Conservation (phyloP, 2,113 vertebrate species). For the Clinocottus analis region DNA sequence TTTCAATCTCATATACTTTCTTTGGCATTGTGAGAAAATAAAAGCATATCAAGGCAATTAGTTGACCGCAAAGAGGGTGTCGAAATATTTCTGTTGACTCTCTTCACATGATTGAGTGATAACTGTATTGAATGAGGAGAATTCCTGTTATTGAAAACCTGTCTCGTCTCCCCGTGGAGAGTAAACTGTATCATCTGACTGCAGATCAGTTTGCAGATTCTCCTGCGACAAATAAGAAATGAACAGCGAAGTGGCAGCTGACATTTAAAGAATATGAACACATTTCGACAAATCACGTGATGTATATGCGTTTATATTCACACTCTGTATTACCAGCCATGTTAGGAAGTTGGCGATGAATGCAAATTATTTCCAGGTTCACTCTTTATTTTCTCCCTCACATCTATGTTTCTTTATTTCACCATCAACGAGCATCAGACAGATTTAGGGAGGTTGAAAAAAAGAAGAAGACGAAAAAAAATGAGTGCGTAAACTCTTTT, state of each 20-base stretch:
- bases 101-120: constrained; percentile 37
- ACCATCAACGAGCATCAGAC: not conserved
- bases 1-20: constrained; percentile 12
- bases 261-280: constrained; percentile 19
- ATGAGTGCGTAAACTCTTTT: not conserved
- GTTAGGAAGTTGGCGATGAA: not conserved
- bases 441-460: not conserved
- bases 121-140: constrained; percentile 44
- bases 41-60: constrained; percentile 32
- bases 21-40: constrained; percentile 15
- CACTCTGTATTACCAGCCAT: no score
- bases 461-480: not conserved
- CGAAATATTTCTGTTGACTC: constrained; percentile 41
- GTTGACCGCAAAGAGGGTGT: constrained; percentile 16
- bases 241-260: constrained; percentile 36
- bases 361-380: not conserved
- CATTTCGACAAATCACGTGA: not conserved
- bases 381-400: not conserved
- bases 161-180: constrained; percentile 33
- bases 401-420: not conserved
- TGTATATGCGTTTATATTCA: no score
- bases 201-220: constrained; percentile 51
- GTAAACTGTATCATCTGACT: constrained; percentile 44
- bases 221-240: constrained; percentile 50
- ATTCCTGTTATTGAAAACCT: constrained; percentile 62